phyloP scores from a whole-genome alignment of 53 echinoderm and acorn worm genomes.

The Holothuria leucospilota region DNA sequence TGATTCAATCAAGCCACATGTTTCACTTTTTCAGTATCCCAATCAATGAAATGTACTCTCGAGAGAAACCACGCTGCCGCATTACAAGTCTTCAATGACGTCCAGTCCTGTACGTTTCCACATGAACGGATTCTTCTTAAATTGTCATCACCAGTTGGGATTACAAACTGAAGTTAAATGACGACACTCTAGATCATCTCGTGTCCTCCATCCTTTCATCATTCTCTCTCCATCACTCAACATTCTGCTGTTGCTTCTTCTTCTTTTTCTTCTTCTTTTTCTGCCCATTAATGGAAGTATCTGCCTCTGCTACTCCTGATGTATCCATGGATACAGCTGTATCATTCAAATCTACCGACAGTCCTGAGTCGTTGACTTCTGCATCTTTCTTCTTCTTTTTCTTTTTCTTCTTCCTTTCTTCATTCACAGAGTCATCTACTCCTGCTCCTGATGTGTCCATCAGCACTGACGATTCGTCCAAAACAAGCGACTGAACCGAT shows the following conservation, averaged over 20 bases:
- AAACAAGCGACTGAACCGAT: neutral
- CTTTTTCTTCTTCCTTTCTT: slow-evolving; percentile 79
- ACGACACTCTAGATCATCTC: no score
- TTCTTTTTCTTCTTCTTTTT: slow-evolving; percentile 83
- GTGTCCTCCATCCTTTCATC: no score
- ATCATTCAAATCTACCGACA: slow-evolving; percentile 36
- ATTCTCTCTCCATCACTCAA: neutral
- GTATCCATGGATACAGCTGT: slow-evolving; percentile 44
- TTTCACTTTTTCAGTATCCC: no score
- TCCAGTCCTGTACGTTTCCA: no score
- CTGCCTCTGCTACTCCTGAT: slow-evolving; percentile 30
- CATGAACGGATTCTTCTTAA: no score
- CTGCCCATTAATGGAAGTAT: slow-evolving; percentile 38
- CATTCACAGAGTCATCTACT: slow-evolving; percentile 24
- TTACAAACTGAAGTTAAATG: no score
- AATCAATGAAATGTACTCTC: no score
- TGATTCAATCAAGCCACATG: no score
- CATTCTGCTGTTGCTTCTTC: slow-evolving; percentile 34
- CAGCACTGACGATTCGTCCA: neutral
- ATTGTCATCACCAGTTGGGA: no score
- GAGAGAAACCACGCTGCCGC: no score
- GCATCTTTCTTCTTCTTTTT: slow-evolving; percentile 66
- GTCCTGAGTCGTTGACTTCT: neutral
- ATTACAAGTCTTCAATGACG: no score
- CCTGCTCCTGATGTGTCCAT: slow-evolving; percentile 34